Percentiles rank a stretch among this genome's conserved stretches.
Conservation (phyloP, 2,113 vertebrate genomes). For the Hemichromis elongatus region DNA sequence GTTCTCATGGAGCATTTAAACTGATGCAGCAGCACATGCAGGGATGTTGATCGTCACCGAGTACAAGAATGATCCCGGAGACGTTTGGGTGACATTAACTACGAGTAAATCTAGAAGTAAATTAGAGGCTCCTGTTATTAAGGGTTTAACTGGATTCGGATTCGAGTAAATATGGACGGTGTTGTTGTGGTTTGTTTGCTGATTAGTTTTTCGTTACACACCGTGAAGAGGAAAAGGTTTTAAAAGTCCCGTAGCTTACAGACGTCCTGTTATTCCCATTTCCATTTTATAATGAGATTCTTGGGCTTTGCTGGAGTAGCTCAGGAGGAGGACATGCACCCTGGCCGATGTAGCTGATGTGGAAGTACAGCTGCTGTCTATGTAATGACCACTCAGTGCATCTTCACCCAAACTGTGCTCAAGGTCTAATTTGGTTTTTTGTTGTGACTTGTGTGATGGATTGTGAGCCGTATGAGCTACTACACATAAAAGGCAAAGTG, state of each 20-base stretch:
- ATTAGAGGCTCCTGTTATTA: not conserved
- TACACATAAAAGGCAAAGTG: not conserved
- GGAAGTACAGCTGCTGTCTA: not conserved
- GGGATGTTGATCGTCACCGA: not conserved
- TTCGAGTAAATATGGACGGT: not conserved
- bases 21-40: not conserved
- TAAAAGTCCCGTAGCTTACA: not conserved
- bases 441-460: not conserved
- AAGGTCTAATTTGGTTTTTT: not conserved
- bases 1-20: not conserved
- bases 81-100: not conserved
- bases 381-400: accelerated
- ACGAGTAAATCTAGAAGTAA: accelerated
- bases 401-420: not conserved
- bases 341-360: not conserved
- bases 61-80: not conserved
- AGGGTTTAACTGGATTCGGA: not conserved
- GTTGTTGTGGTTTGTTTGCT: not conserved
- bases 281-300: not conserved
- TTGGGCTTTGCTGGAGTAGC: not conserved
- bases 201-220: not conserved
- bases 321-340: too few relatives aligned
- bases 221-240: not conserved
- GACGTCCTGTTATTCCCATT: not conserved
- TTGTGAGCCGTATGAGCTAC: not conserved